Evolutionary conservation across 2,888 invertebrate species (phyloP).

Genomic region (Caradrina clavipalpis): DNA sequence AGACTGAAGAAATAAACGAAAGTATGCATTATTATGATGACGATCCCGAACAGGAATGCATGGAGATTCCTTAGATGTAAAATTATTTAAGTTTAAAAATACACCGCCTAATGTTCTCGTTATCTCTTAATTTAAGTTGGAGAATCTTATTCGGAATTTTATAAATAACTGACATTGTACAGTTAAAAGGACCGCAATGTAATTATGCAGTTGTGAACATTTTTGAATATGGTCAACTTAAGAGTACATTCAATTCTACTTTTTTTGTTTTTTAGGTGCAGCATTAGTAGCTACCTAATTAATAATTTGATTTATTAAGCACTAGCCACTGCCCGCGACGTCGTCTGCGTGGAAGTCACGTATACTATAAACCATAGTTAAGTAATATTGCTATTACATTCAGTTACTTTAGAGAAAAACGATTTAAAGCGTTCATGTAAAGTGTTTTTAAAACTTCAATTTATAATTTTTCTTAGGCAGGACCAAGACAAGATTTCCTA

Average conservation of each 20-base stretch:
- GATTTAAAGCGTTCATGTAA: too few species aligned
- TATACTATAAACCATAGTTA: too few species aligned
- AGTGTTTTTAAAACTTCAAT: too few species aligned
- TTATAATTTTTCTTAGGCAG: background rate
- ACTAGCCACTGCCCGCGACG: too few species aligned
- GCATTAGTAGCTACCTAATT: background rate
- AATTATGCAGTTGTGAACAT: conserved; percentile 15
- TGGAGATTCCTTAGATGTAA: conserved; percentile 64
- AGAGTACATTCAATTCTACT: conserved; percentile 6
- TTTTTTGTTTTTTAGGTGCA: conserved; percentile 17
- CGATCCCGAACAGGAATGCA: conserved; percentile 77
- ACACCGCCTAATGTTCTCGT: conserved; percentile 48
- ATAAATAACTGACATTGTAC: conserved; percentile 40
- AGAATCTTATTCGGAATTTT: conserved; percentile 59
- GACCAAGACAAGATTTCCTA: too few species aligned
- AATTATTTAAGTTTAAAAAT: conserved; percentile 46
- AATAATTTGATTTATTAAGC: too few species aligned
- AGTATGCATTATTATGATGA: conserved; percentile 90
- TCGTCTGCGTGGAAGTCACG: too few species aligned
- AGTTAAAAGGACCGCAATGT: conserved; percentile 31
- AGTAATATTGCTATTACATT: too few species aligned
- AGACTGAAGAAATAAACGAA: conserved; percentile 88
- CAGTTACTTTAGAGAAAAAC: too few species aligned
- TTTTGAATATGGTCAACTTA: conserved; percentile 16
- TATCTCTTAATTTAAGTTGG: conserved; percentile 58